phyloP scores from a whole-genome alignment of 1,140 invertebrate genomes.

The Drosophila nannoptera region DNA sequence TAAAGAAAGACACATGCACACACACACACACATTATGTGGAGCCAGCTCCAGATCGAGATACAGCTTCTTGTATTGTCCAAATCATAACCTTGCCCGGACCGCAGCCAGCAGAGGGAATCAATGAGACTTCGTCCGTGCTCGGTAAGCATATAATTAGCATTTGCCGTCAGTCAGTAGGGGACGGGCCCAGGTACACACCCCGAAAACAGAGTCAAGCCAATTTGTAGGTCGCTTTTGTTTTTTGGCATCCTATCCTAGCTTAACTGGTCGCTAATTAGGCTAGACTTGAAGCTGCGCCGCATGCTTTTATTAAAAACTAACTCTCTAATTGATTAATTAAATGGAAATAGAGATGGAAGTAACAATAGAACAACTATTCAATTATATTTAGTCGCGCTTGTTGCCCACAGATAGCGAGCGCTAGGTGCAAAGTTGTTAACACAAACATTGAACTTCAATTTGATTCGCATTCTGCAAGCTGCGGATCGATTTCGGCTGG shows the following conservation, averaged over 20 bases:
- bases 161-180: constrained; percentile 44
- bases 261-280: constrained; percentile 64
- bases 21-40: neutral
- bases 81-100: constrained; percentile 42
- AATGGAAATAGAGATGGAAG: neutral
- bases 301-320: constrained; percentile 61
- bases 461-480: constrained; percentile 3
- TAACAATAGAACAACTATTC: constrained; percentile 50
- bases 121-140: constrained; percentile 52
- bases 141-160: constrained; percentile 72
- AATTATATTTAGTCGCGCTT: constrained; percentile 41
- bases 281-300: constrained; percentile 38
- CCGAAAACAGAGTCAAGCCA: constrained; percentile 51
- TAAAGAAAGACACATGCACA: constrained; percentile 2
- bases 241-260: constrained; percentile 29
- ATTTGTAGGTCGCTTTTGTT: constrained; percentile 68
- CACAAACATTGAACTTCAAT: constrained; percentile 74
- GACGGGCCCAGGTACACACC: constrained; percentile 73
- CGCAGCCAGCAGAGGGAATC: constrained; percentile 43
- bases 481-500: constrained; percentile 24
- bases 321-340: constrained; percentile 73
- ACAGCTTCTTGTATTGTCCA: constrained; percentile 39
- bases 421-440: constrained; percentile 70
- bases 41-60: constrained; percentile 21
- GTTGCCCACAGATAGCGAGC: neutral